Base-by-base conservation (phyloP, 2,797 vertebrate species). In the Microchirus variegatus region DNA sequence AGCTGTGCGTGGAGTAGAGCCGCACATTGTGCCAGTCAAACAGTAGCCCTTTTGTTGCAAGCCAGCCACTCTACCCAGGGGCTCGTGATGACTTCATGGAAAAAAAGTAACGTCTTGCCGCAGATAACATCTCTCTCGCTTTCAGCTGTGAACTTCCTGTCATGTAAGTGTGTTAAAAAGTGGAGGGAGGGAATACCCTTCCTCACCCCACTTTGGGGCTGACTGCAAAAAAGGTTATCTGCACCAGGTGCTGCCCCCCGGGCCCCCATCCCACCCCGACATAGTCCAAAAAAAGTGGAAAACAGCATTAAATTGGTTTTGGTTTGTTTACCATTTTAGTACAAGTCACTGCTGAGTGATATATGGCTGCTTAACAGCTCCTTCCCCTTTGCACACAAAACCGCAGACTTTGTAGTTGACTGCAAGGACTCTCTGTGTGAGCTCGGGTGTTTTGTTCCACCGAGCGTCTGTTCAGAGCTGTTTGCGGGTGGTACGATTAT, bases 11-110 rank as follows among this genome's bases (percentile, higher is more conserved):
- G 64, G 63, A 78, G 82, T 13, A 63, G 78, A 81, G 83, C 77
- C 18, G 52, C 69, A 71, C 49, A 82, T 86, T 90, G 83, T 89
- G 80, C 76, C 77, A 46, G 65, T 69, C 68, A 51, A 81, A 92
- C 84, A 90, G 83, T 66, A 59, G 82, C 69, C 73, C 84, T 90
- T 88, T 91, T 92, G 90, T 91, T 89, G 85, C 85, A 70, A 70
- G 72, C 67, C 78, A 63, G 66, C 65, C 70, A 19, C 78, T 71
- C 73, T 75, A 66, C 80, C 71, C 79, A 63, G 75, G 73, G 86
- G 79, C 81, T 81, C 14, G 62, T 74, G 83, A 89, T 94, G 91
- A 93, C 92, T 92, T 93, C 90, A 93, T 94, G 93, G 91, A 93
- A 94, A 94, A 91, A 88, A 87, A 91, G 86, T 82, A 80, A 87